Evolutionary conservation across 2,888 invertebrate genomes (phyloP), one percentile per base, ranked within the genome.

Genomic region (Sepiola atlantica): DNA sequence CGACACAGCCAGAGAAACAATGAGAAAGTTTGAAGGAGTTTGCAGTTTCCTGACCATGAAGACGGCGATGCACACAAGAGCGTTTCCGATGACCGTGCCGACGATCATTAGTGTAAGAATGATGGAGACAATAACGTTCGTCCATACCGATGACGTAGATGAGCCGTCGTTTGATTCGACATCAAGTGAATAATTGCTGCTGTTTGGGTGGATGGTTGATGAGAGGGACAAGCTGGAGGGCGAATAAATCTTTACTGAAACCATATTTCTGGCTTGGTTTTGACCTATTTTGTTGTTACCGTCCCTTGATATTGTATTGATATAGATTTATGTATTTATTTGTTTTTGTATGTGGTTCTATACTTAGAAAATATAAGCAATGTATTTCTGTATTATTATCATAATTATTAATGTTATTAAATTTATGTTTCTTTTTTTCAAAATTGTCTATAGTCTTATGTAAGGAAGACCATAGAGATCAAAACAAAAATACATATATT

Each of bases 51-150:
- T 97, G 10, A 98, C 98, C 54, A 98, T 96, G n/a, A 97, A 97
- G n/a, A 98, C 98, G 0, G 98, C 98, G 20, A 97, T 97, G 95
- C 98, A 98, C 57, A 98, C 98, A 94, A 98, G 96, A 24, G 97
- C 97, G 96, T 98, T 98, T 54, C 98, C 98, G 35, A 98, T 96
- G 21, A 97, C 96, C 14, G 98, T 98, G 94, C 97, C 97, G 12
- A 97, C 95, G 94, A 97, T 97, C 95, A 98, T 94, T 91, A 96
- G 20, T 2, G 95, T 95, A 18, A 97, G 94, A 24, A 96, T 95
- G 28, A 97, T 94, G 12, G 96, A 95, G 55, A 97, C 96, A 28
- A 97, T 55, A 4, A 96, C 95, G 55, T 96, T 95, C 90, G 95
- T 95, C 96, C 96, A 96, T 32, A 95, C 2, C 28, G 45, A 61